These are phyloP conservation scores for Agriotes lineatus DNA, from an alignment of 2,888 invertebrate genomes.

Conservation along the genomic window DNA sequence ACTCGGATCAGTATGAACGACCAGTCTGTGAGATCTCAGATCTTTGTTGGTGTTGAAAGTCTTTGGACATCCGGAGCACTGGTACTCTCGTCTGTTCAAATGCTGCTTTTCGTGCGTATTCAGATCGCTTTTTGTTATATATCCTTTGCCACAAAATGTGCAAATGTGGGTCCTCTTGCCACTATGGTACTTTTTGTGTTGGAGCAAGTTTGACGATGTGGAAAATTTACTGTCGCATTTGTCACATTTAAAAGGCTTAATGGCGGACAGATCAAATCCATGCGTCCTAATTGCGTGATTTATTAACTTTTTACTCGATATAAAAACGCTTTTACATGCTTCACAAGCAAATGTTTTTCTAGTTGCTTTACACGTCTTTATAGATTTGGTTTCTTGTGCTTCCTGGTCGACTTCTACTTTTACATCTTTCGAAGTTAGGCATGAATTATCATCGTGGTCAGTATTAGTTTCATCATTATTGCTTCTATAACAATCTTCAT, in stretches of 20 bases:
- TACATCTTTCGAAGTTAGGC: no score
- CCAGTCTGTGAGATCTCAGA: slow-evolving; percentile 56
- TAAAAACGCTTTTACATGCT: slow-evolving; percentile 51
- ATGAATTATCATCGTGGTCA: no score
- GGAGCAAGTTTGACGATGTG: slow-evolving; percentile 55
- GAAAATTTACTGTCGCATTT: slow-evolving; percentile 54
- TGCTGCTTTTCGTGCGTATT: slow-evolving; percentile 57
- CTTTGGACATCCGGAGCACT: slow-evolving; percentile 56
- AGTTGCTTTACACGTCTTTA: not conserved
- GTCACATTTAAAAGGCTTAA: slow-evolving; percentile 57
- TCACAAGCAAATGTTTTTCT: slow-evolving; percentile 50
- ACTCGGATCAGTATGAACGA: slow-evolving; percentile 58
- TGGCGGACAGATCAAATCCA: slow-evolving; percentile 49
- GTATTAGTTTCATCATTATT: no score
- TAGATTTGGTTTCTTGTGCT: no score
- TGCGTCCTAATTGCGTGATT: slow-evolving; percentile 53
- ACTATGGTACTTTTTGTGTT: slow-evolving; percentile 57
- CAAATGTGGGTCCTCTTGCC: slow-evolving; percentile 55
- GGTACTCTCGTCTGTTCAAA: slow-evolving; percentile 54
- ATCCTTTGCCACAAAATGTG: slow-evolving; percentile 63
- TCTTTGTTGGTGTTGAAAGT: slow-evolving; percentile 58
- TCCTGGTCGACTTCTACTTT: no score
- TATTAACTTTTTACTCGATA: slow-evolving; percentile 51
- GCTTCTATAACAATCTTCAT: no score
- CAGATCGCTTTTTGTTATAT: slow-evolving; percentile 57